Evolutionary conservation across 2,113 vertebrate species (phyloP), one percentile per base, ranked within the genome.

Genomic region (Nestor notabilis): DNA sequence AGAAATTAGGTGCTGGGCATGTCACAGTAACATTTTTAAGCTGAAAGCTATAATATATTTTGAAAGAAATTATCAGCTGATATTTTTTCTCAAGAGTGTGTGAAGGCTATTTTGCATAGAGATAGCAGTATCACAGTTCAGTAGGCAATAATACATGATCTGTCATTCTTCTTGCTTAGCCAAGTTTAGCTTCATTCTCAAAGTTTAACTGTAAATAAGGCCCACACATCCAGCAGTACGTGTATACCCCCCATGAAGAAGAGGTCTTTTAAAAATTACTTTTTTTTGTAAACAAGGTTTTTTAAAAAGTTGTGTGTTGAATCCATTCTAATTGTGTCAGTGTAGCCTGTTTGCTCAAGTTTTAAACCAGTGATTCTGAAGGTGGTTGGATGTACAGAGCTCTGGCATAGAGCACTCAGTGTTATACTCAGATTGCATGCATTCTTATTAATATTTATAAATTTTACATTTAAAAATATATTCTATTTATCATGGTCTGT

Each of bases 21-120:
- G 43, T 76, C 60, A 66, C 41, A 77, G 47, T 46, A 87, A 11
- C 0, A 3, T 58, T 76, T 80, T 93, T 63, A 86, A 53, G 52
- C 77, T 87, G 69, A 92, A 96, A 93, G 63, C 43, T 86, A 11
- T 33, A 78, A 47, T 88, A 19, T 44, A 69, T 87, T 87, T 85
- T 76, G 86, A 92, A 96, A 44, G 18, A 91, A 61, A 64, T 95
- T 70, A 63, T 53, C 68, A 77, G 63, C 47, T 83, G 71, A 11
- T 93, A 52, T 6, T 72, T 94, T 89, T 91, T 93, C 65, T 70
- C 53, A 86, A 31, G 29, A 31, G 46, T 74, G 31, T 90, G 46
- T 37, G 44, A 82, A 90, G 43, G 55, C 60, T 94, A 43, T 90
- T 94, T 89, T 88, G 33, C 83, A 71, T 89, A 83, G 68, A 88